These are phyloP conservation scores for Phorcus lineatus DNA, from an alignment of 2,888 invertebrate genomes.

Conservation along the genomic window DNA sequence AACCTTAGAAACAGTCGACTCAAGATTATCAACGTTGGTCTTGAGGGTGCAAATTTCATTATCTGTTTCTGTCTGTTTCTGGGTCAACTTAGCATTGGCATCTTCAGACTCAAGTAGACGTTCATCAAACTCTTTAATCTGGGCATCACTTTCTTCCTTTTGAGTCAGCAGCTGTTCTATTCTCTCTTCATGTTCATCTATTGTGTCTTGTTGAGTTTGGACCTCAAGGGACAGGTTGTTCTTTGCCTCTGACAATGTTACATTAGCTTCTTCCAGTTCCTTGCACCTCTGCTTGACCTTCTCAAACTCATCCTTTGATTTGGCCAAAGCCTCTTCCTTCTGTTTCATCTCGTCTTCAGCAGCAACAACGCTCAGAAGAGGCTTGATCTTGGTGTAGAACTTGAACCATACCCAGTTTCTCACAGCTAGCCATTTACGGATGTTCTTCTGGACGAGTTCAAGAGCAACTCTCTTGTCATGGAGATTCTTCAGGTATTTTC, in stretches of 20 bases:
- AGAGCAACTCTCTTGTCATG: constrained; percentile 95
- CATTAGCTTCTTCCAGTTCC: constrained; percentile 95
- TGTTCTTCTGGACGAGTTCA: constrained; percentile 98
- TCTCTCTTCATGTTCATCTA: constrained; percentile 94
- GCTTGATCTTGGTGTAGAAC: constrained; percentile 86
- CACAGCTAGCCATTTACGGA: constrained; percentile 98
- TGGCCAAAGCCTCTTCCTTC: constrained; percentile 95
- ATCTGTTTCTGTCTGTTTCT: constrained; percentile 97
- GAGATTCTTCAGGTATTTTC: constrained; percentile 92
- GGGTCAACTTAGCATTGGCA: constrained; percentile 94
- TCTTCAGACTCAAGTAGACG: constrained; percentile 98
- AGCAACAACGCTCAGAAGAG: constrained; percentile 98
- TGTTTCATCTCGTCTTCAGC: constrained; percentile 99
- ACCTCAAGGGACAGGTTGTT: constrained; percentile 89
- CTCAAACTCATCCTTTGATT: constrained; percentile 94
- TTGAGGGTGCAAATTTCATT: constrained; percentile 95
- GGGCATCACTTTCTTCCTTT: constrained; percentile 96
- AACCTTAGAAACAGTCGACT: constrained; percentile 72
- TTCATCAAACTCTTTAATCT: constrained; percentile 96
- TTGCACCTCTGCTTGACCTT: constrained; percentile 97
- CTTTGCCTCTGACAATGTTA: constrained; percentile 95
- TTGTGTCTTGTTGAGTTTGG: constrained; percentile 93
- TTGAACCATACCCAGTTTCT: constrained; percentile 99
- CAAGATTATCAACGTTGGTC: constrained; percentile 98
- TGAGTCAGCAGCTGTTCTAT: constrained; percentile 94